Evolutionary conservation across 2,888 invertebrate genomes (phyloP).

Genomic region (Stratiomys singularior): DNA sequence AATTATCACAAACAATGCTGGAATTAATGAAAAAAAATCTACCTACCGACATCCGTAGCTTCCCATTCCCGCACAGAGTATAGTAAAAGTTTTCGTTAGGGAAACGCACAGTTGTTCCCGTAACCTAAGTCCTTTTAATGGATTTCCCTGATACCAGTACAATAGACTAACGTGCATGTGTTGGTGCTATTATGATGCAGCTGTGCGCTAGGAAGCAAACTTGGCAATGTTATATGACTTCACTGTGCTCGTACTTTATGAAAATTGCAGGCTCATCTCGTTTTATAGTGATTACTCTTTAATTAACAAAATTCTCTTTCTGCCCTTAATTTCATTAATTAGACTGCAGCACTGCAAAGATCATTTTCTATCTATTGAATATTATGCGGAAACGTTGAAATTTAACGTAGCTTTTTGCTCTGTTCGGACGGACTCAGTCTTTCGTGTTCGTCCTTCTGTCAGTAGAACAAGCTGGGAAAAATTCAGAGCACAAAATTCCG

Average conservation of each 20-base stretch:
- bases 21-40: too few species aligned
- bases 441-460: too few species aligned
- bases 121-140: background rate
- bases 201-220: background rate
- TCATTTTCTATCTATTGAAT: constrained; percentile 30
- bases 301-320: constrained; percentile 40
- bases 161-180: background rate
- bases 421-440: too few species aligned
- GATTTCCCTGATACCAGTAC: background rate
- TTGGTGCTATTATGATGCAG: background rate
- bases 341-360: constrained; percentile 41
- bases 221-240: background rate
- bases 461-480: too few species aligned
- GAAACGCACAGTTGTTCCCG: background rate
- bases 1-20: too few species aligned
- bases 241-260: background rate
- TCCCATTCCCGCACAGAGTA: background rate
- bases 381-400: too few species aligned
- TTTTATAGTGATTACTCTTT: constrained; percentile 18
- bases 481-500: too few species aligned
- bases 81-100: constrained; percentile 8
- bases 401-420: background rate
- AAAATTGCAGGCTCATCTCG: constrained; percentile 40
- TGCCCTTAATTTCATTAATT: constrained; percentile 40
- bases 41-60: too few species aligned